phyloP scores from a whole-genome alignment of 2,113 vertebrate genomes.

The Lepus timidus region DNA sequence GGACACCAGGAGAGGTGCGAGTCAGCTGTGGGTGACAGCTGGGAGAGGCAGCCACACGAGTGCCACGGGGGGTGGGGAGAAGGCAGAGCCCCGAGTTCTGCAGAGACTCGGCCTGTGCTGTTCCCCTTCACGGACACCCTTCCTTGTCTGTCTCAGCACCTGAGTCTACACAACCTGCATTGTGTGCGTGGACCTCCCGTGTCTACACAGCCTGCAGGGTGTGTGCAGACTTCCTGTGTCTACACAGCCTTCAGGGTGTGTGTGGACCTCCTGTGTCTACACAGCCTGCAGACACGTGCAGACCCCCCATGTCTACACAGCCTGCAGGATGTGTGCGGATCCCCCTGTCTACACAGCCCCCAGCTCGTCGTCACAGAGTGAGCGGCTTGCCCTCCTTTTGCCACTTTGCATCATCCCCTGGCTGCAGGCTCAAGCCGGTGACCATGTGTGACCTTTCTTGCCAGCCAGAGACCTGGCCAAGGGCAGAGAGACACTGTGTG shows the following conservation, averaged over 20 bases:
- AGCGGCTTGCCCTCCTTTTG: neutral
- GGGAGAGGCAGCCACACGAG: no score
- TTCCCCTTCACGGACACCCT: rapidly evolving
- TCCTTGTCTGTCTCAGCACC: neutral
- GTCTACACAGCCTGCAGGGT: neutral
- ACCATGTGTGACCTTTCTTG: rapidly evolving
- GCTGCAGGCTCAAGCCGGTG: neutral
- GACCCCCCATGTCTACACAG: rapidly evolving
- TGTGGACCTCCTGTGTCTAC: no score
- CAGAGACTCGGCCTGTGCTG: rapidly evolving
- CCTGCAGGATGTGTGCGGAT: rapidly evolving
- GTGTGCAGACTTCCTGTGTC: no score
- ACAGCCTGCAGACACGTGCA: no score
- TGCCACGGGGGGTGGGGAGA: no score
- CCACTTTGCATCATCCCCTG: rapidly evolving
- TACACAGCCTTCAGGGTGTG: no score
- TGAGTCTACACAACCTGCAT: neutral
- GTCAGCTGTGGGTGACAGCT: neutral
- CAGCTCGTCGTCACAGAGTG: rapidly evolving
- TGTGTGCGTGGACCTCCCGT: no score
- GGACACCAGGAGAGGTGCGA: neutral
- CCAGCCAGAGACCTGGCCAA: neutral
- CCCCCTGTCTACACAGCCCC: neutral
- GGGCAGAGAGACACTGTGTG: neutral
- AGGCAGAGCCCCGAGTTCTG: neutral